These are phyloP conservation scores for Phragmatobia fuliginosa DNA, from an alignment of 2,888 invertebrate species.

Conservation along the genomic window DNA sequence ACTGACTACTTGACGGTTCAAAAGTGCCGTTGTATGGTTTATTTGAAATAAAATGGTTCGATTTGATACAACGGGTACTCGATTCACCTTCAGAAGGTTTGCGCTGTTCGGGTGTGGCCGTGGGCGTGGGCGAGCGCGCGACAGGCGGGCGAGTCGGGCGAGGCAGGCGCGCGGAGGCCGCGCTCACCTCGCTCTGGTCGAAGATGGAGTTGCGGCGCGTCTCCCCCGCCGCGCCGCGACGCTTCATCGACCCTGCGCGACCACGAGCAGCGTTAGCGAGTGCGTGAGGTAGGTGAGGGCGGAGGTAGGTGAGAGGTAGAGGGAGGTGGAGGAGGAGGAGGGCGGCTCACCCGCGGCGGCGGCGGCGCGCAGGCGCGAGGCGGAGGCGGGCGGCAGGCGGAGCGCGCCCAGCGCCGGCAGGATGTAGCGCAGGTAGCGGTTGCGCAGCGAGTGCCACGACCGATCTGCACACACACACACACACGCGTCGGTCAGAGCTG, in stretches of 20 bases:
- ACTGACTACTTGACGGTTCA: too few relatives aligned
- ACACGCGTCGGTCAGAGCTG: background rate
- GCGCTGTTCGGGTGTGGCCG: background rate
- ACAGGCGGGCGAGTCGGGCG: background rate
- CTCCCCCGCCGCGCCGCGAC: background rate
- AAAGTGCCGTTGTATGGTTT: too few relatives aligned
- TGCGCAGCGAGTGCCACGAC: conserved; percentile 80
- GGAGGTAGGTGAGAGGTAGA: too few relatives aligned
- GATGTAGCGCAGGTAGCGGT: conserved; percentile 79
- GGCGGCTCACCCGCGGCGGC: conserved; percentile 52
- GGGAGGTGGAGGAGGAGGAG: background rate
- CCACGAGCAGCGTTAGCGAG: background rate
- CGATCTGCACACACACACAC: conserved; percentile 55
- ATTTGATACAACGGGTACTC: too few relatives aligned
- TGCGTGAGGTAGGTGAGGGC: background rate
- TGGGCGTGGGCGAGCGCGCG: background rate
- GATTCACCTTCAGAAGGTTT: background rate
- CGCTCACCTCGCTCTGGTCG: conserved; percentile 11
- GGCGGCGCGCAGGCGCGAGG: conserved; percentile 58
- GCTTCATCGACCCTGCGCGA: conserved; percentile 11
- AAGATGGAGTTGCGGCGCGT: conserved; percentile 51
- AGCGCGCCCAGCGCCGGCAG: conserved; percentile 68
- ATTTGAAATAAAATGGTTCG: too few relatives aligned
- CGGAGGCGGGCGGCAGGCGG: conserved; percentile 56
- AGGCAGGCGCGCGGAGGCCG: conserved; percentile 36